phyloP scores from a whole-genome alignment of 2,113 vertebrate species.

The Tyto alba region DNA sequence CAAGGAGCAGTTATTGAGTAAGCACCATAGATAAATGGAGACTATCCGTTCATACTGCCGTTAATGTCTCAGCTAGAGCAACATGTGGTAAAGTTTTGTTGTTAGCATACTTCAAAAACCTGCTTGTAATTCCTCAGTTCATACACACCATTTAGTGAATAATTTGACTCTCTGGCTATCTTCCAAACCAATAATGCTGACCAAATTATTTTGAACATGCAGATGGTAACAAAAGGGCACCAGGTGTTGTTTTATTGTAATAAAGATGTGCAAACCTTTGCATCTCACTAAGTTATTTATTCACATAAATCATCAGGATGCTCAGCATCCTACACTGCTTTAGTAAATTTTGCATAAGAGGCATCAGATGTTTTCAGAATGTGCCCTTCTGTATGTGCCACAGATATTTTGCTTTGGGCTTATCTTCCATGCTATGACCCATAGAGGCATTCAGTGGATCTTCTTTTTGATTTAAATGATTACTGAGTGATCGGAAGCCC shows the following conservation, averaged over 20 bases:
- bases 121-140: background rate
- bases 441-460: constrained; percentile 17
- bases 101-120: background rate
- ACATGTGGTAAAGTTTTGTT: background rate
- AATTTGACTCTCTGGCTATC: constrained; percentile 21
- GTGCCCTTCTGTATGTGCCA: constrained; percentile 10
- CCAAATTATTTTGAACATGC: constrained; percentile 55
- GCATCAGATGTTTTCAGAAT: constrained; percentile 51
- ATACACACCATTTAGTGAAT: background rate
- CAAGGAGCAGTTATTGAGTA: background rate
- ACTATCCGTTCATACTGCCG: background rate
- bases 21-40: background rate
- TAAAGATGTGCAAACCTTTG: constrained; percentile 64
- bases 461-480: constrained; percentile 51
- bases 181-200: constrained; percentile 58
- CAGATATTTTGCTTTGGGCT: constrained; percentile 48
- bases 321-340: constrained; percentile 34
- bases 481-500: background rate
- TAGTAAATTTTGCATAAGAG: constrained; percentile 52
- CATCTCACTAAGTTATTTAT: constrained; percentile 52
- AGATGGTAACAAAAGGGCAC: constrained; percentile 61
- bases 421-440: constrained; percentile 28
- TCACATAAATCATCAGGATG: constrained; percentile 25
- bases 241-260: constrained; percentile 66
- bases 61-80: background rate